These are phyloP conservation scores for Noctilio leporinus DNA, from an alignment of 2,113 vertebrate genomes.

Conservation along the genomic window DNA sequence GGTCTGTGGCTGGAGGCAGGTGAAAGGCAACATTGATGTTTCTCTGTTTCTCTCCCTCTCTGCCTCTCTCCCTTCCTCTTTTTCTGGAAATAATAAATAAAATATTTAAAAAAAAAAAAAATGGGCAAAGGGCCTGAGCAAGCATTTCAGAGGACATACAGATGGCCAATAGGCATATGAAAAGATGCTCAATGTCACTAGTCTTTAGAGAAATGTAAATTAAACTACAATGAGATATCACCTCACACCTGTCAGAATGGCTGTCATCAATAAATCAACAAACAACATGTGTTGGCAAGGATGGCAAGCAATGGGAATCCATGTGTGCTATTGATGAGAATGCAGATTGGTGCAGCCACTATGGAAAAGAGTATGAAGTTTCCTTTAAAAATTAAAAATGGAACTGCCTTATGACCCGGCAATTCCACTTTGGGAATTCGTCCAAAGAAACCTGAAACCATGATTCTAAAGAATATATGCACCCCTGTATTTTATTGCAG, in stretches of 20 bases:
- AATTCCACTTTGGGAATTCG: not conserved
- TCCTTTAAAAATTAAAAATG: not conserved
- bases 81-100: no score
- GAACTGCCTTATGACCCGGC: not conserved
- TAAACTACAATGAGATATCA: not conserved
- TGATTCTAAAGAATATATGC: not conserved
- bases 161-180: not conserved
- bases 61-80: no score
- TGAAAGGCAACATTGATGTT: no score
- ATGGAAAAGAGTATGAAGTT: not conserved
- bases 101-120: not conserved
- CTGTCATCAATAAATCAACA: not conserved
- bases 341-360: not conserved
- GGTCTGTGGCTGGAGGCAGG: no score
- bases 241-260: not conserved
- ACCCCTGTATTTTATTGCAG: not conserved
- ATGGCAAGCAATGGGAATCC: not conserved
- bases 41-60: no score
- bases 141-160: not conserved
- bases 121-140: not conserved
- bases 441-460: not conserved
- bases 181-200: not conserved
- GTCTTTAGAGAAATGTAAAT: not conserved
- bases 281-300: not conserved
- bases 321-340: not conserved